Conservation (phyloP, 1,140 invertebrate genomes). For the Tribolium madens region DNA sequence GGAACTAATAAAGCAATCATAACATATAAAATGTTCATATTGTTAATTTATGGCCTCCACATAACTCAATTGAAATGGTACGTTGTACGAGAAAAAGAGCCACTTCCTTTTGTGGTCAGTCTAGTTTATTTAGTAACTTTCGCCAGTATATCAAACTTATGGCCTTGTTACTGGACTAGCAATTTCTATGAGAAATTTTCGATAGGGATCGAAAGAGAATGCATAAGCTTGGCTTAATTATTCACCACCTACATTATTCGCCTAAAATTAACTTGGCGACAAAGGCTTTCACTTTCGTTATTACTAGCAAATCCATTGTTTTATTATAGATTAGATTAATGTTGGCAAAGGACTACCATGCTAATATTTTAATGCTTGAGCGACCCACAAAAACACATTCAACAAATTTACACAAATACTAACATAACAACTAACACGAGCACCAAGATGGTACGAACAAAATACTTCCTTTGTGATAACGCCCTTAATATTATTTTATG, state of each 20-base stretch:
- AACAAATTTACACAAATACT: neutral
- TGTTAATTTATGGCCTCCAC: conserved; percentile 2
- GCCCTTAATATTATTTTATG: neutral
- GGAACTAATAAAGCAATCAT: conserved; percentile 36
- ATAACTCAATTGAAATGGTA: conserved; percentile 30
- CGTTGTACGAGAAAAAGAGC: conserved; percentile 6
- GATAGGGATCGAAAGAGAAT: conserved; percentile 28
- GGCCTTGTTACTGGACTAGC: neutral
- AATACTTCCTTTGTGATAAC: neutral
- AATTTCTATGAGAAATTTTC: conserved; percentile 25
- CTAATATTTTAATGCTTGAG: conserved; percentile 17
- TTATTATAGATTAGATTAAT: conserved; percentile 38
- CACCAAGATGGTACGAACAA: neutral
- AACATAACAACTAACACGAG: neutral
- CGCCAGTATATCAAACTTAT: conserved; percentile 20
- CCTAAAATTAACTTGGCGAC: conserved; percentile 31
- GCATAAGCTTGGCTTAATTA: conserved; percentile 23
- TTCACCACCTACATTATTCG: conserved; percentile 32
- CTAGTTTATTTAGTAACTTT: conserved; percentile 39
- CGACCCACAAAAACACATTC: neutral
- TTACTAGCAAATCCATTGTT: conserved; percentile 36
- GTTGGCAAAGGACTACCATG: conserved; percentile 18
- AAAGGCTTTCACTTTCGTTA: conserved; percentile 33
- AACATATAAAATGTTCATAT: conserved; percentile 28
- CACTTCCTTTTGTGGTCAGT: conserved; percentile 14